Base-by-base conservation (phyloP, 1,140 invertebrate species). In the Nautilus pompilius region DNA sequence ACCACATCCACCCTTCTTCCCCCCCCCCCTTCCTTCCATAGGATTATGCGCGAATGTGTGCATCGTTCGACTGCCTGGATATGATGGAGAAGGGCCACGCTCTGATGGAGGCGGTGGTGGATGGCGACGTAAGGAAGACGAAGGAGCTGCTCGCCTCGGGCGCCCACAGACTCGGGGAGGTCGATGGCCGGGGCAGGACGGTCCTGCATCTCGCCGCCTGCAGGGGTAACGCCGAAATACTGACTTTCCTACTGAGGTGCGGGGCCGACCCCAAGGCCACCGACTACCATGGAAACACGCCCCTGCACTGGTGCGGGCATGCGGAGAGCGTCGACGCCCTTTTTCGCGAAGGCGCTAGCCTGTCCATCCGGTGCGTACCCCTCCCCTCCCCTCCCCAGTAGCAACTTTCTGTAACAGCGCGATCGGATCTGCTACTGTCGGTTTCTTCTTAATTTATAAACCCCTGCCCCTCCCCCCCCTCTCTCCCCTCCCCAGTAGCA, bases 271-370 rank as follows among this genome's bases (percentile, higher is more conserved):
- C 61, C 2, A 63, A 48, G 10, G 32, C 61, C 6, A 48, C 46
- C 28, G 70, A 74, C 32, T 65, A 56, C 26, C 60, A 63, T 45
- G 68, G 70, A 6, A 74, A 74, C 36, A 70, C 72, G 2, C 66
- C 70, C 15, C 51, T 74, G 13, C 72, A 74, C 46, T 70, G 66
- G 69, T 72, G 72, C 58, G 72, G 72, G 24, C 63, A 70, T 57
- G n/a, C 54, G 33, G 70, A 74, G 8, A 63, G 68, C 8, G 41
- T 72, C 8, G 64, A 74, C 15, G 24, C 68, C 10, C 36, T 73
- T 17, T 57, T 71, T 41, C 54, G 32, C n/a, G 29, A 62, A 56
- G 72, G 72, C 26, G 63, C 62, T 10, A 41, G 63, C 33, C 28
- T 73, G 0, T 54, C 22, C 20, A 46, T 60, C 32, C 55, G 67